Conservation (phyloP, 1,140 invertebrate genomes). For the Antheraea pernyi region DNA sequence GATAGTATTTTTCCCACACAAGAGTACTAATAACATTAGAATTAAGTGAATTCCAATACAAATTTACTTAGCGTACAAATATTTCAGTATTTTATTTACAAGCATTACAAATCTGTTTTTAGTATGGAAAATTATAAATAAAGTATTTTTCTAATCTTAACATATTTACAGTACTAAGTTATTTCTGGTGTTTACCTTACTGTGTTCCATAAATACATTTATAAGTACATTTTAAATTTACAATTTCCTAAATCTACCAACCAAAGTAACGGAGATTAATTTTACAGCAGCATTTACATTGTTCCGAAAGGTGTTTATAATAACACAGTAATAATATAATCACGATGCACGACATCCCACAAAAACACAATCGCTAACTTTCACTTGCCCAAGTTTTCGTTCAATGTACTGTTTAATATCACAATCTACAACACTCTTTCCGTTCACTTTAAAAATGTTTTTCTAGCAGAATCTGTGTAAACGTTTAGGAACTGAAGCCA, state of each 20-base stretch:
- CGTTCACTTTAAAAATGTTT: conserved; percentile 35
- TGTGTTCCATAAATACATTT: conserved; percentile 75
- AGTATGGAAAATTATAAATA: conserved; percentile 60
- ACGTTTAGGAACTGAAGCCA: conserved; percentile 72
- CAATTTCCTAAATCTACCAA: conserved; percentile 71
- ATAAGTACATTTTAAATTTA: conserved; percentile 53
- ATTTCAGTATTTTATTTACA: conserved; percentile 63
- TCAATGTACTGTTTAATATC: conserved; percentile 47
- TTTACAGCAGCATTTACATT: conserved; percentile 62
- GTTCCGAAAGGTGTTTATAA: conserved; percentile 44
- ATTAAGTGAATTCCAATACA: conserved; percentile 24
- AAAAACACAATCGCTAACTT: conserved; percentile 41
- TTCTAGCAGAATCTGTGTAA: conserved; percentile 48
- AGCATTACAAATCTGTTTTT: conserved; percentile 56
- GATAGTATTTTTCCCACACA: not conserved
- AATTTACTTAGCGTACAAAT: conserved; percentile 32
- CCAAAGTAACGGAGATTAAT: conserved; percentile 56
- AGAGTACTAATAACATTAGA: not conserved
- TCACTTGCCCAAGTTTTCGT: conserved; percentile 48
- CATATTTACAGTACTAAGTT: conserved; percentile 70
- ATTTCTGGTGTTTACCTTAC: conserved; percentile 78
- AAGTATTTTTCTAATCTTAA: conserved; percentile 51
- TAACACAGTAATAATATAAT: conserved; percentile 16
- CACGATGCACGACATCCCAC: conserved; percentile 34
- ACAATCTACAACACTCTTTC: conserved; percentile 55